phyloP scores from a whole-genome alignment of 1,140 invertebrate genomes.

The Leptopilina clavipes region DNA sequence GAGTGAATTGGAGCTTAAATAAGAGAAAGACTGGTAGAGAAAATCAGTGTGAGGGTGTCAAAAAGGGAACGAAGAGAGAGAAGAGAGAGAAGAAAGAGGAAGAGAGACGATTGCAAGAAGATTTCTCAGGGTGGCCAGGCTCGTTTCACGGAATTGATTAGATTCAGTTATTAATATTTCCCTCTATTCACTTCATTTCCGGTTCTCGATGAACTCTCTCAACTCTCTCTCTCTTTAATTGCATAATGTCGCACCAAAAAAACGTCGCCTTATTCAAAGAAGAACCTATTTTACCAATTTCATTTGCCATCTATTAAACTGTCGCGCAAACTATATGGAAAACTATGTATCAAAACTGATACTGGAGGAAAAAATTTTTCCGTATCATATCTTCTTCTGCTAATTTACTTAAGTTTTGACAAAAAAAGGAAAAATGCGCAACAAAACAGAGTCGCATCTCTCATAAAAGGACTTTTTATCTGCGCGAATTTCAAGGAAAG shows the following conservation, averaged over 20 bases:
- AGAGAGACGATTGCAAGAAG: conserved; percentile 42
- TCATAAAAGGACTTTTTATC: conserved; percentile 2
- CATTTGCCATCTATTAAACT: no score
- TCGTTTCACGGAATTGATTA: conserved; percentile 73
- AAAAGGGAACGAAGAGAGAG: conserved; percentile 47
- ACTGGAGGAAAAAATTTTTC: no score
- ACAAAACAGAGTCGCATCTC: conserved; percentile 1
- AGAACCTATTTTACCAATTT: no score
- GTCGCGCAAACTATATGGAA: no score
- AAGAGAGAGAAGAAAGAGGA: not conserved
- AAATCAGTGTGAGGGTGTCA: conserved; percentile 42
- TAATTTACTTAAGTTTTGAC: not conserved
- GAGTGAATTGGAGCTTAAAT: conserved; percentile 29
- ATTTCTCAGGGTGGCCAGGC: conserved; percentile 61
- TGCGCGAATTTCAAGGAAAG: conserved; percentile 9
- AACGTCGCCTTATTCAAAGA: no score
- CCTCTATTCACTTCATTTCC: conserved; percentile 74
- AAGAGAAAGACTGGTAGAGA: conserved; percentile 44
- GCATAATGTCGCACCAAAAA: no score
- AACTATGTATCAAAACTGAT: no score
- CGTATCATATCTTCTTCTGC: no score
- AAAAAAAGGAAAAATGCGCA: not conserved
- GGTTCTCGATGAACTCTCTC: conserved; percentile 69
- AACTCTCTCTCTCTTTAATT: no score
- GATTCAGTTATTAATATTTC: conserved; percentile 75